A percentile compares a stretch with the other conserved stretches of the same genome.
These are phyloP conservation scores for Agrilus biguttatus DNA, from an alignment of 2,888 invertebrate genomes.

Conservation along the genomic window DNA sequence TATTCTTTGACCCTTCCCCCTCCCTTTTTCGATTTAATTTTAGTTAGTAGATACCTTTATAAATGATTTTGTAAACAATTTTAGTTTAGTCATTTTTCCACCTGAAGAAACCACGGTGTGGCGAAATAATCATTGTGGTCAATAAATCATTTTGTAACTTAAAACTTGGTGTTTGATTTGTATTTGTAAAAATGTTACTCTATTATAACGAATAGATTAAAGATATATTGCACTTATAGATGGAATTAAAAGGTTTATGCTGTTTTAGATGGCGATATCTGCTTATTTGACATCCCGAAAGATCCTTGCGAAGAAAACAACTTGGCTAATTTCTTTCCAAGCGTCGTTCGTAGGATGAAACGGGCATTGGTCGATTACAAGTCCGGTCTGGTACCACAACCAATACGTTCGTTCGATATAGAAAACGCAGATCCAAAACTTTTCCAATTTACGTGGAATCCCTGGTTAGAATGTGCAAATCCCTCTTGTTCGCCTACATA, in stretches of 20 bases:
- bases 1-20: too few species aligned
- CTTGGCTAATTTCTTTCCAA: conserved; percentile 37
- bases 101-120: too few species aligned
- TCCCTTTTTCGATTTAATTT: too few species aligned
- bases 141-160: too few species aligned
- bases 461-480: conserved; percentile 39
- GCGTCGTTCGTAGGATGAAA: conserved; percentile 36
- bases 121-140: too few species aligned
- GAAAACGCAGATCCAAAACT: conserved; percentile 51
- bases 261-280: conserved; percentile 42
- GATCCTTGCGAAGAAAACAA: conserved; percentile 74
- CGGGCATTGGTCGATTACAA: conserved; percentile 36
- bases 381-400: conserved; percentile 37
- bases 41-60: too few species aligned
- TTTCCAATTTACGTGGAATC: conserved; percentile 58
- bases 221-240: too few species aligned
- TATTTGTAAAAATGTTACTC: too few species aligned
- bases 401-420: conserved; percentile 38
- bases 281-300: conserved; percentile 57
- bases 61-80: too few species aligned
- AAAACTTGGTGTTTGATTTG: too few species aligned
- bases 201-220: too few species aligned
- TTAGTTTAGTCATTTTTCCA: too few species aligned
- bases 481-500: conserved; percentile 11
- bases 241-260: conserved; percentile 10